Conservation (phyloP, 2,888 invertebrate species). For the Lutraria lutraria region DNA sequence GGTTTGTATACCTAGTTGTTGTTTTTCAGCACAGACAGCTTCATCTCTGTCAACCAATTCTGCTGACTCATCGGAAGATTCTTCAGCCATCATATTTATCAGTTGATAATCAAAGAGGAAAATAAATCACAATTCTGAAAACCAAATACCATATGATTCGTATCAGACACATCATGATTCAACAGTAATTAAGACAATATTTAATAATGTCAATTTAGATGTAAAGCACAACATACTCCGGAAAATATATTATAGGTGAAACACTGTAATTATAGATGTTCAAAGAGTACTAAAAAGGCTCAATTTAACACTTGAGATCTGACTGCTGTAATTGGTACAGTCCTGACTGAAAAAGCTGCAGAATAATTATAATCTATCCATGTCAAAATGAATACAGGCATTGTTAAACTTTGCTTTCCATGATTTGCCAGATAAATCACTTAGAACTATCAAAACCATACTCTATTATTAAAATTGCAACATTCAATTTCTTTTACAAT, state of each 20-base stretch:
- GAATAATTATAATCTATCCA: too few species aligned
- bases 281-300: too few species aligned
- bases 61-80: slow-evolving; percentile 81
- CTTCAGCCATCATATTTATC: slow-evolving; percentile 81
- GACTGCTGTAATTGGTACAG: too few species aligned
- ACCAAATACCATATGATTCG: background rate
- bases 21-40: slow-evolving; percentile 76
- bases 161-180: background rate
- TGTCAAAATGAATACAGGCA: too few species aligned
- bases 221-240: background rate
- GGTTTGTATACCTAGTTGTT: slow-evolving; percentile 39
- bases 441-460: too few species aligned
- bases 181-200: background rate
- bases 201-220: background rate
- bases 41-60: slow-evolving; percentile 82
- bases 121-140: background rate
- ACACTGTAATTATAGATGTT: too few species aligned
- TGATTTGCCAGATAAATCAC: too few species aligned
- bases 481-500: too few species aligned
- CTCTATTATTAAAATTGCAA: too few species aligned
- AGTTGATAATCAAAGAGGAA: background rate
- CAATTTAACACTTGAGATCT: too few species aligned
- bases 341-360: too few species aligned
- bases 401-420: too few species aligned
- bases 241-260: background rate